Base-by-base conservation (phyloP, 2,888 invertebrate genomes). In the Lordiphosa andalusiaca region DNA sequence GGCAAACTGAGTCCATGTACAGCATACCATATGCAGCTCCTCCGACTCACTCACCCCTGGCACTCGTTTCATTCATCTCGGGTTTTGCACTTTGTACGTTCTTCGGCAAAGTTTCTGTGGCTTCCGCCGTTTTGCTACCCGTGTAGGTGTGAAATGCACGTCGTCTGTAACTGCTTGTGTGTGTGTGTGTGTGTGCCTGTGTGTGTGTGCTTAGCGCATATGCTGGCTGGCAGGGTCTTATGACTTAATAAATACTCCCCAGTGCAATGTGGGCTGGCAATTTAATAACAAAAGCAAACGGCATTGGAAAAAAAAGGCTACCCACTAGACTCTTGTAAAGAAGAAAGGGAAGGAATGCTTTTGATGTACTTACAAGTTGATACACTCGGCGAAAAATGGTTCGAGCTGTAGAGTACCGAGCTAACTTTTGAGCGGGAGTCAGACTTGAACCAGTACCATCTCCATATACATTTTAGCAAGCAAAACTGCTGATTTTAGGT, bases 241-340 rank as follows among this genome's bases (percentile, higher is more conserved):
- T 77, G 77, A 77, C 77, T 77, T 77, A 76, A 77, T 77, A 77
- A 77, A 77, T 80, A 84, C 84, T 73, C 77, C 52, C 68, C 71
- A 71, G 68, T 50, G 76, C 80, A 60, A 67, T 73, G 81, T 70
- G 10, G 84, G 73, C 81, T 77, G 73, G 77, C 81, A 77, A 83
- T 77, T 76, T 77, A 77, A 83, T 77, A 83, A 80, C 71, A 71
- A 72, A 63, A 71, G 73, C 71, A 80, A 73, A 73, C 73, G 81
- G 73, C 68, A 70, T 52, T 60, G 53, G 40, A 49, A 19, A 16
- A 12, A 30, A 48, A 13, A 16, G 10, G n/a, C 41, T n/a, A 35
- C n/a, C 30, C 9, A 10, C 3, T 10, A 30, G 3, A 10, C 30
- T 30, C 3, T 30, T 30, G 30, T 9, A 10, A 7, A 9, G 30